A percentile compares a stretch with the other conserved stretches of the same genome.
Evolutionary conservation across 2,888 invertebrate species (phyloP).

Genomic region (Pseudoips prasinana): DNA sequence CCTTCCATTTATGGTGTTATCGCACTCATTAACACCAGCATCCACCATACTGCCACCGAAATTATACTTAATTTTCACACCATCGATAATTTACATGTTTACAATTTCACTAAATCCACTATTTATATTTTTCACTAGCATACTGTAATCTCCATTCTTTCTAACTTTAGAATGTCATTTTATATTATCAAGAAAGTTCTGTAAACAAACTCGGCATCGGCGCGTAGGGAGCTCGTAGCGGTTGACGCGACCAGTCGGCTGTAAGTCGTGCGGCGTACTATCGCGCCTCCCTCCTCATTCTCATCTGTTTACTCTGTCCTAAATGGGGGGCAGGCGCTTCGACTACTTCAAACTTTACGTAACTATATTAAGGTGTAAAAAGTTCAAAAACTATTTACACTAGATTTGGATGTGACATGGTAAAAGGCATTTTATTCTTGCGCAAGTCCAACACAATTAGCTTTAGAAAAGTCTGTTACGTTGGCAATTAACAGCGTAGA

Average conservation of each 20-base stretch:
- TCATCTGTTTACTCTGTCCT: constrained; percentile 71
- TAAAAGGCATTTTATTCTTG: constrained; percentile 34
- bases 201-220: constrained; percentile 45
- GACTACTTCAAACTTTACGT: constrained; percentile 56
- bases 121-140: constrained; percentile 35
- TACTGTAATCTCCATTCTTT: constrained; percentile 32
- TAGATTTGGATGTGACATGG: constrained; percentile 38
- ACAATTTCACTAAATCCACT: constrained; percentile 46
- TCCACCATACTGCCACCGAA: constrained; percentile 78
- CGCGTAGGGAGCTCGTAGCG: constrained; percentile 33
- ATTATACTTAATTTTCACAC: constrained; percentile 66
- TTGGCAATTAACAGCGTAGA: constrained; percentile 25
- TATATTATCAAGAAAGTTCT: constrained; percentile 52
- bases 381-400: constrained; percentile 41
- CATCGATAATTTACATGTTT: constrained; percentile 72
- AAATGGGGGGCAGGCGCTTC: constrained; percentile 72
- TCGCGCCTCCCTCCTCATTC: constrained; percentile 71
- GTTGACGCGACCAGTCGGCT: constrained; percentile 62
- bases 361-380: constrained; percentile 55
- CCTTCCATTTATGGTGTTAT: constrained; percentile 76
- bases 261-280: constrained; percentile 69
- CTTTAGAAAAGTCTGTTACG: constrained; percentile 15
- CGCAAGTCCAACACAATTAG: constrained; percentile 27
- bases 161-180: constrained; percentile 27
- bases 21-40: constrained; percentile 78